These are phyloP conservation scores for Mercenaria mercenaria DNA, from an alignment of 1,140 invertebrate species.

Conservation along the genomic window DNA sequence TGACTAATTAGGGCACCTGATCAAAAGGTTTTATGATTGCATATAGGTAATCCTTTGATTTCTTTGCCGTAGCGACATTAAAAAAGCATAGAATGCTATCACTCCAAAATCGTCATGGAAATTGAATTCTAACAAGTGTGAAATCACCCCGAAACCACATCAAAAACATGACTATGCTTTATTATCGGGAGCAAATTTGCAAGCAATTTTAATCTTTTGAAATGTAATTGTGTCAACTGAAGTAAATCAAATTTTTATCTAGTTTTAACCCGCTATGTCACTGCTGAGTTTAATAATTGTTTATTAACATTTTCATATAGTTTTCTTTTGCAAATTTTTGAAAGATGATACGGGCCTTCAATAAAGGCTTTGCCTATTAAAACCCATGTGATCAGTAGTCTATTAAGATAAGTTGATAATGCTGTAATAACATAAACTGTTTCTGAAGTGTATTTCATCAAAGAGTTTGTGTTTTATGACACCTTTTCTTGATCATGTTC, in stretches of 20 bases:
- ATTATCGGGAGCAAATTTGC: not conserved
- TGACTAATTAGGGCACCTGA: constrained; percentile 4
- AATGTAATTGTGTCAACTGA: constrained; percentile 3
- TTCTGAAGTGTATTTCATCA: constrained; percentile 13
- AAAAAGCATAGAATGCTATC: not conserved
- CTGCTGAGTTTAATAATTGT: not conserved
- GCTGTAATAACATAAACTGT: constrained; percentile 10
- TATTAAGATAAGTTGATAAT: constrained; percentile 44
- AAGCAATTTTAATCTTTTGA: constrained; percentile 34
- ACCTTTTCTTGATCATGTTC: not conserved
- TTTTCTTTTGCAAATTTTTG: constrained; percentile 12
- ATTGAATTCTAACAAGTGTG: constrained; percentile 56
- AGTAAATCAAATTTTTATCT: not conserved
- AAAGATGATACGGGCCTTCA: not conserved
- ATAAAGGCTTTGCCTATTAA: not conserved
- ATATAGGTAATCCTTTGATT: constrained; percentile 36
- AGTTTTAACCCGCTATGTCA: constrained; percentile 8
- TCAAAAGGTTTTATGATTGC: not conserved
- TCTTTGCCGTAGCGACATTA: not conserved
- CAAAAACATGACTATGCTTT: not conserved
- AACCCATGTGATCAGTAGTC: constrained; percentile 14
- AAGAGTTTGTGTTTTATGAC: constrained; percentile 1
- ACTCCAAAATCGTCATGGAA: constrained; percentile 38
- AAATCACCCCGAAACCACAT: constrained; percentile 56
- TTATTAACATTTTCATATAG: not conserved